Base-by-base conservation (phyloP, 2,888 invertebrate species). In the Philhelius pedissequus region DNA sequence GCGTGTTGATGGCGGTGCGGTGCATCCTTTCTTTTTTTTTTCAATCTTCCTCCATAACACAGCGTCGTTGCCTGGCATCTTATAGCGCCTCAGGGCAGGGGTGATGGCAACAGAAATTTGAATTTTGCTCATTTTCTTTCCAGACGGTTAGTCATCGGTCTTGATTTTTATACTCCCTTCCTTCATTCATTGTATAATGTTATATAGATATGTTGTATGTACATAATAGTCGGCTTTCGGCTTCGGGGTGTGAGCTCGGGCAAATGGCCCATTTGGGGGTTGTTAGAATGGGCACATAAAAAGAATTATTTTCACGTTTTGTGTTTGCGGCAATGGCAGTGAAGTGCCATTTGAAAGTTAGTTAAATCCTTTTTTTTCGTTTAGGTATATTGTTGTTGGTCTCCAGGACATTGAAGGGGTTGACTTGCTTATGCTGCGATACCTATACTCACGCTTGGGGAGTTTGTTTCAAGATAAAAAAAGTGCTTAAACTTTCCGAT, bases 201-300 rank as follows among this genome's bases (percentile, higher is more conserved):
- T n/a, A n/a, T n/a, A n/a, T n/a, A n/a, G n/a, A n/a, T n/a, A n/a
- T n/a, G n/a, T 25, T 3, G 27, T 60, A 60, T 62, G n/a, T n/a
- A n/a, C n/a, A n/a, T n/a, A n/a, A 27, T 9, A 32, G 30, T 20
- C 48, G 48, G 48, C 58, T 69, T 74, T 48, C 68, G 64, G 62
- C 52, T 62, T 11, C 22, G 66, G 84, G 56, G 89, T 90, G 90
- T 90, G 90, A 90, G 90, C 89, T 90, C 89, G 90, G 91, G 91
- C 91, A 90, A 91, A 91, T 91, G 90, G 90, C 90, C 91, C 91
- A 91, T 91, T 91, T 91, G 91, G 90, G 91, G 91, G 91, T 91
- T 91, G 91, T 91, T 91, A 90, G 90, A 90, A 90, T 90, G 90
- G 89, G 88, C 88, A 89, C 89, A 90, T 90, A 90, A 91, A 91